Conservation (phyloP, 2,113 vertebrate genomes). For the Tylochromis polylepis region DNA sequence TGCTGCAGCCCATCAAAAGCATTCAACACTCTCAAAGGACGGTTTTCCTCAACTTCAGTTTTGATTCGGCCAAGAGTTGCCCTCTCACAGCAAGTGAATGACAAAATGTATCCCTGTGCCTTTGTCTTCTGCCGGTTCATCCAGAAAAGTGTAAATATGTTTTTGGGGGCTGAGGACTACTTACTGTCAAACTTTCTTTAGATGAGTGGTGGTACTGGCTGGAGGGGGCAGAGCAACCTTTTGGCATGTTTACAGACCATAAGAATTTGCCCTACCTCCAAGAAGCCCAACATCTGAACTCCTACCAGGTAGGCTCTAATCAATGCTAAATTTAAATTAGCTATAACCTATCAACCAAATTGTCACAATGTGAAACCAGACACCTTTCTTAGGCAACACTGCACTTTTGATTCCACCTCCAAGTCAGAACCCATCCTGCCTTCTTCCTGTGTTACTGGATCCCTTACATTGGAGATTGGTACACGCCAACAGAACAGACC, state of each 20-base stretch:
- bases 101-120: neutral
- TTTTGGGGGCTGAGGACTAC: neutral
- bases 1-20: neutral
- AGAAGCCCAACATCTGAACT: neutral
- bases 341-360: neutral
- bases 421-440: neutral
- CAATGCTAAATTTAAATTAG: neutral
- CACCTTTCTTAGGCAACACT: neutral
- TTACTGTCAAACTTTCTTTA: neutral
- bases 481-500: neutral
- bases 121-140: neutral
- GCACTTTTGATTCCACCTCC: neutral
- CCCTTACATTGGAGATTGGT: neutral
- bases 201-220: neutral
- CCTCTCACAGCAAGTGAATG: neutral
- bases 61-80: neutral
- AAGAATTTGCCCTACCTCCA: neutral
- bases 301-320: neutral
- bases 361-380: neutral
- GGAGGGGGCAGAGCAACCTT: neutral
- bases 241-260: neutral
- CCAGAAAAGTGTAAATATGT: neutral
- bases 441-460: neutral
- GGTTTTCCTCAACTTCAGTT: neutral
- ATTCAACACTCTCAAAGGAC: neutral